Base-by-base conservation (phyloP, 64 coral and sea anemone genomes). In the Exaiptasia diaphana region DNA sequence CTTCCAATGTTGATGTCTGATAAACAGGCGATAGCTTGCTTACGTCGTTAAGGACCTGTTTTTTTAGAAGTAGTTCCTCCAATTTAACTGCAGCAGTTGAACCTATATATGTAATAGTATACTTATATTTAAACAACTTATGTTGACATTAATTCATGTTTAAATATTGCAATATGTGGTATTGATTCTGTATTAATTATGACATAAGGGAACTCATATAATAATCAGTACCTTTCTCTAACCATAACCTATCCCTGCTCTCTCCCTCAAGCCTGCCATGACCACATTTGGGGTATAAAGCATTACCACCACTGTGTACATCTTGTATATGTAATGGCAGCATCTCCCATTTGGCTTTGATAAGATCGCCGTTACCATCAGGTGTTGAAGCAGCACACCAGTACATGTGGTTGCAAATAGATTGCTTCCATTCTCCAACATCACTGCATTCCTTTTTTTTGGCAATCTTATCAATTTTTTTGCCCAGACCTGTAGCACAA, bases 311-410 rank as follows among this genome's bases (percentile, higher is more conserved):
- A 4, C 45, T 40, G 8, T 80, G 77, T 4, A 80, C 64, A 27
- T 64, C 36, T 65, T 78, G 36, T 4, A 80, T 65, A 4, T 67
- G 77, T 5, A 80, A 43, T 4, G 57, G 77, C 15, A 80, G 75
- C 30, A 78, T 78, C 13, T 29, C 8, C 53, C 75, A 78, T 35
- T 78, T 61, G 33, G 53, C 75, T 58, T 38, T 61, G 31, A 78
- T 78, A 17, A 78, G 15, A 14, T 78, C 53, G 9, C 75, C 52
- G 26, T 78, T 23, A 22, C 56, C 76, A 80, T 80, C 76, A 61
- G 76, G 35, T 27, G 57, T 80, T 44, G 56, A 10, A 26, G 55
- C 75, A 40, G 75, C 53, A 78, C 75, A 78, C 53, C 75, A 61
- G 36, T 78, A 78, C 30, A 78, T 57, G 25, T 78, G 75, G n/a